Percentiles rank a stretch among this genome's conserved stretches.
phyloP scores from a whole-genome alignment of 2,888 invertebrate genomes.

The Phragmatobia fuliginosa region DNA sequence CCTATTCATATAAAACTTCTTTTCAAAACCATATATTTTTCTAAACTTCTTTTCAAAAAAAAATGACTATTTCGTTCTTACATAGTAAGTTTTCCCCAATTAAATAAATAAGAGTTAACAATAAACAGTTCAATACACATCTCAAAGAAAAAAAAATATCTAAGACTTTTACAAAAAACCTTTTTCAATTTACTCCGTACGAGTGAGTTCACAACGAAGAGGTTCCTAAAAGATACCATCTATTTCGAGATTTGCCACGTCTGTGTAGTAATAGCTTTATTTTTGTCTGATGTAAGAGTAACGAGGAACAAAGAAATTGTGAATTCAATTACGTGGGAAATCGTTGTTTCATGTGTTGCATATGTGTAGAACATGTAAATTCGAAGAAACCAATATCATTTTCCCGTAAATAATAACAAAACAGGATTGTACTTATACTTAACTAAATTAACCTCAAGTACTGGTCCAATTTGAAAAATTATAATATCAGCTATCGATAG shows the following conservation, averaged over 20 bases:
- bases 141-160: not conserved
- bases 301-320: conserved; percentile 1
- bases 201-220: conserved; percentile 10
- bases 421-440: too few relatives aligned
- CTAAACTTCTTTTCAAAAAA: too few relatives aligned
- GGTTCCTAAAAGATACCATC: conserved; percentile 6
- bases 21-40: too few relatives aligned
- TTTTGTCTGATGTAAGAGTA: conserved; percentile 13
- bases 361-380: not conserved
- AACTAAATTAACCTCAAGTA: too few relatives aligned
- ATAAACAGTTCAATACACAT: not conserved
- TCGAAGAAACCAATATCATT: too few relatives aligned
- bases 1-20: too few relatives aligned
- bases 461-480: too few relatives aligned
- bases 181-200: conserved; percentile 16
- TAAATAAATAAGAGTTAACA: not conserved
- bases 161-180: not conserved
- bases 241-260: not conserved
- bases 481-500: too few relatives aligned
- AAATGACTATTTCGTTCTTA: too few relatives aligned
- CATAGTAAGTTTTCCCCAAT: not conserved
- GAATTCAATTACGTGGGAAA: not conserved
- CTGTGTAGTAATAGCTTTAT: conserved; percentile 16
- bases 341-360: not conserved
- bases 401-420: too few relatives aligned